Evolutionary conservation across 2,888 invertebrate genomes (phyloP).

Genomic region (Brenthis hecate): DNA sequence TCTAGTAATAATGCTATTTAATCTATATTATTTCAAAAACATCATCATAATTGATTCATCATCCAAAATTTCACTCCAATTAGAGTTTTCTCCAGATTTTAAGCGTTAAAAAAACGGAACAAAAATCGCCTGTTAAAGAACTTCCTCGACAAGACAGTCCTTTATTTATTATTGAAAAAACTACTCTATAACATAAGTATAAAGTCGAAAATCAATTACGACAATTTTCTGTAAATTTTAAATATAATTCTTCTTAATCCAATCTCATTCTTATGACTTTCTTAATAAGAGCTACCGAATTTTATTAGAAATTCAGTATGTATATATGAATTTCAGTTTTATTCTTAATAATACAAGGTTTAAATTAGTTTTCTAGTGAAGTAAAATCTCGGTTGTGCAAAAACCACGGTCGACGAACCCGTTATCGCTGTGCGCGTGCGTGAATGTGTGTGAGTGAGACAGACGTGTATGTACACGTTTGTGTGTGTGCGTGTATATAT

Average conservation of each 20-base stretch:
- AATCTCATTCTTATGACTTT: not conserved
- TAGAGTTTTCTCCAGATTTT: conserved; percentile 22
- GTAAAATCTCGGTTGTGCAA: conserved; percentile 52
- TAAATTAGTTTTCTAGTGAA: not conserved
- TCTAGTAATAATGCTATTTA: no score
- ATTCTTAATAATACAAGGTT: conserved; percentile 3
- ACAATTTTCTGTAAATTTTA: not conserved
- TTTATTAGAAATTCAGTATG: not conserved
- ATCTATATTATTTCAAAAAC: not conserved
- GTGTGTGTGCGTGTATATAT: conserved; percentile 26
- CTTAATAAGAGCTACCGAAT: not conserved
- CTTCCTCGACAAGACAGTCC: conserved; percentile 43
- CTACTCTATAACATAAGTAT: conserved; percentile 12
- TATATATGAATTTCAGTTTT: conserved; percentile 22
- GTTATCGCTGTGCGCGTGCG: conserved; percentile 13
- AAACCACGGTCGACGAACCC: conserved; percentile 59
- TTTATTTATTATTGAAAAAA: conserved; percentile 21
- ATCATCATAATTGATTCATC: not conserved
- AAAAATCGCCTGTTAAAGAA: conserved; percentile 36
- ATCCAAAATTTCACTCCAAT: not conserved
- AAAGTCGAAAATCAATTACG: conserved; percentile 27
- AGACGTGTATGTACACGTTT: conserved; percentile 31
- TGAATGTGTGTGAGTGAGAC: conserved; percentile 31
- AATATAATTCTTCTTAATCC: not conserved
- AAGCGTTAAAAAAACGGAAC: conserved; percentile 25